A percentile compares a stretch with the other conserved stretches of the same genome.
These are phyloP conservation scores for Ridgeia piscesae DNA, from an alignment of 1,140 invertebrate genomes.

Conservation along the genomic window DNA sequence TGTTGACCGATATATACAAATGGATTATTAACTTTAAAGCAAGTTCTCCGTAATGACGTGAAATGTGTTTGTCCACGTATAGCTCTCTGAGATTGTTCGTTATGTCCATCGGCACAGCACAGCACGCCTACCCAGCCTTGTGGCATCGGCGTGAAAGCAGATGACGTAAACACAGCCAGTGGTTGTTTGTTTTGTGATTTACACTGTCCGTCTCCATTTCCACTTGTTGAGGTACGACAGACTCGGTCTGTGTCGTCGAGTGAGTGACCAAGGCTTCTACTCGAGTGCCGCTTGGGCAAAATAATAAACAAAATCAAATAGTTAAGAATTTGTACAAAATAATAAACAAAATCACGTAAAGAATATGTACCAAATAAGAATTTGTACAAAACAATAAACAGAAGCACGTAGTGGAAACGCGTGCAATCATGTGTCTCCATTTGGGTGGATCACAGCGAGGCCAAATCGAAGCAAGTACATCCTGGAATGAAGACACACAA, in stretches of 20 bases:
- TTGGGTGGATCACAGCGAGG: not conserved
- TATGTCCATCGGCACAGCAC: not conserved
- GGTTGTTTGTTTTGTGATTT: not conserved
- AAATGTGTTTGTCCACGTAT: not conserved
- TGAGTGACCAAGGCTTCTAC: not conserved
- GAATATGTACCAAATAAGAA: too few relatives aligned
- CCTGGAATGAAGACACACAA: not conserved
- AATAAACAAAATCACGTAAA: not conserved
- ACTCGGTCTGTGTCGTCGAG: too few relatives aligned
- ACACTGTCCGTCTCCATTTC: not conserved
- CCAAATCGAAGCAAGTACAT: not conserved
- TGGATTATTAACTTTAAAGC: not conserved
- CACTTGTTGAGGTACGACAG: not conserved
- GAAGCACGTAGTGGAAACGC: not conserved
- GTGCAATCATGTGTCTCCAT: not conserved
- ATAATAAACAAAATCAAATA: too few relatives aligned
- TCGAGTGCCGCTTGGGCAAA: too few relatives aligned
- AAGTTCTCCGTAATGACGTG: not conserved
- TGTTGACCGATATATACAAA: not conserved
- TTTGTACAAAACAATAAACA: not conserved
- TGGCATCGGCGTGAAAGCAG: too few relatives aligned
- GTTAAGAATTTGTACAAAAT: too few relatives aligned
- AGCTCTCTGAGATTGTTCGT: not conserved
- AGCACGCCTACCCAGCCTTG: too few relatives aligned
- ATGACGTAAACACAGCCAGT: too few relatives aligned